phyloP scores from a whole-genome alignment of 2,888 invertebrate genomes.

The Meliscaeva auricollis region DNA sequence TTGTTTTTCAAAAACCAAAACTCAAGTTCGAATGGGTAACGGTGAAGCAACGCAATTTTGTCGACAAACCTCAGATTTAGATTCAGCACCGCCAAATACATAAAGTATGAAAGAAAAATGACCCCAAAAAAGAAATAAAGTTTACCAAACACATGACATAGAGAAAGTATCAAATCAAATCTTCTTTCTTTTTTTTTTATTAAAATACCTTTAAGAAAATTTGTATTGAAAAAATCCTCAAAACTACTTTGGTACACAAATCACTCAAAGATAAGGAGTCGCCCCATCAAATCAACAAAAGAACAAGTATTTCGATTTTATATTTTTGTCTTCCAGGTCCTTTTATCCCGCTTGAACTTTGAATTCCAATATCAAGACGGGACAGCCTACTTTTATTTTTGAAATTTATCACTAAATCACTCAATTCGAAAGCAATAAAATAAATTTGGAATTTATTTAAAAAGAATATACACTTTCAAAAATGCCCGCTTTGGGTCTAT shows the following conservation, averaged over 20 bases:
- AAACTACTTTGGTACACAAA: slow-evolving; percentile 40
- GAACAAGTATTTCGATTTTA: slow-evolving; percentile 19
- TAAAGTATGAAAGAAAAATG: too few species aligned
- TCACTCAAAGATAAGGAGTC: slow-evolving; percentile 51
- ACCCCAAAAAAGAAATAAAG: too few species aligned
- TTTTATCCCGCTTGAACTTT: slow-evolving; percentile 39
- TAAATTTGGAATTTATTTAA: slow-evolving; percentile 54
- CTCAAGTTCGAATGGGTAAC: too few species aligned
- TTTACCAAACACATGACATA: too few species aligned
- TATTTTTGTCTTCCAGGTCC: slow-evolving; percentile 17
- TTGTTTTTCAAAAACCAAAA: too few species aligned
- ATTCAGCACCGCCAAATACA: too few species aligned
- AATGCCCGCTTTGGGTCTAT: slow-evolving; percentile 51
- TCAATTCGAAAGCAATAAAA: slow-evolving; percentile 69
- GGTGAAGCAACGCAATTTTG: too few species aligned
- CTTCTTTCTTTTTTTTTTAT: too few species aligned
- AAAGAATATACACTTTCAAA: slow-evolving; percentile 1
- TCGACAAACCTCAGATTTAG: too few species aligned
- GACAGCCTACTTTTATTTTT: background rate
- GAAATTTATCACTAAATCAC: slow-evolving; percentile 46
- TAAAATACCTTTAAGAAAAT: too few species aligned
- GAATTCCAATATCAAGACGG: background rate
- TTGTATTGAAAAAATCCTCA: slow-evolving; percentile 10
- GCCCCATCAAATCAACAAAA: slow-evolving; percentile 9
- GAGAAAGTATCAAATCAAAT: too few species aligned